Conservation (phyloP, 2,888 invertebrate species). For the Drosophila antonietae region DNA sequence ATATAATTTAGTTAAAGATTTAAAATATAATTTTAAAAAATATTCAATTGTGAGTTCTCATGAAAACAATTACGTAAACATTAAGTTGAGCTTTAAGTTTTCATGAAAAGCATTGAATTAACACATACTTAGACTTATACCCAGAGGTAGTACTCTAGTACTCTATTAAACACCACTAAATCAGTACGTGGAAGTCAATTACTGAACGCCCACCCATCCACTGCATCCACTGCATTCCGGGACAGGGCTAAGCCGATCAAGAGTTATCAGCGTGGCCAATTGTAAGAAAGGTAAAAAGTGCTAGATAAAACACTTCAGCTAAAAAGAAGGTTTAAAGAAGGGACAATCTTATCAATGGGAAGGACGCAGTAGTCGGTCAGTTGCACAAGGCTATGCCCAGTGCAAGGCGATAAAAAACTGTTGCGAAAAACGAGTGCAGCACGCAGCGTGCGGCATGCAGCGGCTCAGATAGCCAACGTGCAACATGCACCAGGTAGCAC, state of each 20-base stretch:
- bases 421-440: slow-evolving; percentile 67
- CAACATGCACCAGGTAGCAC: slow-evolving; percentile 29
- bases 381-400: slow-evolving; percentile 14
- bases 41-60: no score
- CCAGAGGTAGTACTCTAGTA: background rate
- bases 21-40: background rate
- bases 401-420: slow-evolving; percentile 50
- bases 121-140: no score
- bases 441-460: slow-evolving; percentile 44
- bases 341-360: slow-evolving; percentile 38
- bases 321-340: slow-evolving; percentile 18
- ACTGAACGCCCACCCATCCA: slow-evolving; percentile 64
- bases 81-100: no score
- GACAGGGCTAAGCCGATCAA: slow-evolving; percentile 14
- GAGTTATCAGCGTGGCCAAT: slow-evolving; percentile 75
- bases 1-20: background rate
- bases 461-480: slow-evolving; percentile 30
- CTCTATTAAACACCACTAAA: background rate
- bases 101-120: no score
- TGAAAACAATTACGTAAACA: no score
- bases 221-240: background rate
- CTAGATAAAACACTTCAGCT: slow-evolving; percentile 70
- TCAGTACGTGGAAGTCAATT: slow-evolving; percentile 28
- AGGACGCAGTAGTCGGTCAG: slow-evolving; percentile 58
- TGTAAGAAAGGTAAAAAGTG: slow-evolving; percentile 63